Evolutionary conservation across 2,113 vertebrate species (phyloP).

Genomic region (Mandrillus leucophaeus): DNA sequence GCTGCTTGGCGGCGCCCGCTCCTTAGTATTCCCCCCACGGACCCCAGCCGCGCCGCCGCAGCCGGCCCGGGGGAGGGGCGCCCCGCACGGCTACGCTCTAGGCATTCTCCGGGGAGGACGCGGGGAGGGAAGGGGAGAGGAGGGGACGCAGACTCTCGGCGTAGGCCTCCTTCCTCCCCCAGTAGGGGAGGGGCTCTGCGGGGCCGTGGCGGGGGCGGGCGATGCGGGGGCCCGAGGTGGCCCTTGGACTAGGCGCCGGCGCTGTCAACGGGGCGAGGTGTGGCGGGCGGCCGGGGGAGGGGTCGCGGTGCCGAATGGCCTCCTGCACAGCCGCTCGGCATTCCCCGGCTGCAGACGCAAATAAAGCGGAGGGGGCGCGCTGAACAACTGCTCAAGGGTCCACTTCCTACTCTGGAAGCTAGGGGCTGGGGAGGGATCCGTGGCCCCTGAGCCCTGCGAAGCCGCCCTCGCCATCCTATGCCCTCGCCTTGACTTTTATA

Average conservation of each 20-base stretch:
- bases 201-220: fast-evolving
- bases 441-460: not conserved
- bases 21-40: not conserved
- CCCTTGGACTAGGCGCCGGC: not conserved
- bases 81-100: not conserved
- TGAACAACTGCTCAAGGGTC: not conserved
- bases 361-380: not conserved
- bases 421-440: not conserved
- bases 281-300: not conserved
- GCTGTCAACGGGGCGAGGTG: constrained; percentile 15
- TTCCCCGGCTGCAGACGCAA: not conserved
- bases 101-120: not conserved
- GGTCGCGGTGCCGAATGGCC: not conserved
- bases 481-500: not conserved
- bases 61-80: not conserved
- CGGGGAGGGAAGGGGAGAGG: too few relatives aligned
- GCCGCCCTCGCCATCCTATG: not conserved
- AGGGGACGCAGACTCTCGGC: fast-evolving
- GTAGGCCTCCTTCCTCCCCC: not conserved
- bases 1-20: not conserved
- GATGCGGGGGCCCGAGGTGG: not conserved
- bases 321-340: not conserved
- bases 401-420: not conserved
- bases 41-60: not conserved
- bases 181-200: not conserved